phyloP scores from a whole-genome alignment of 2,113 vertebrate genomes.

The Athene cunicularia region DNA sequence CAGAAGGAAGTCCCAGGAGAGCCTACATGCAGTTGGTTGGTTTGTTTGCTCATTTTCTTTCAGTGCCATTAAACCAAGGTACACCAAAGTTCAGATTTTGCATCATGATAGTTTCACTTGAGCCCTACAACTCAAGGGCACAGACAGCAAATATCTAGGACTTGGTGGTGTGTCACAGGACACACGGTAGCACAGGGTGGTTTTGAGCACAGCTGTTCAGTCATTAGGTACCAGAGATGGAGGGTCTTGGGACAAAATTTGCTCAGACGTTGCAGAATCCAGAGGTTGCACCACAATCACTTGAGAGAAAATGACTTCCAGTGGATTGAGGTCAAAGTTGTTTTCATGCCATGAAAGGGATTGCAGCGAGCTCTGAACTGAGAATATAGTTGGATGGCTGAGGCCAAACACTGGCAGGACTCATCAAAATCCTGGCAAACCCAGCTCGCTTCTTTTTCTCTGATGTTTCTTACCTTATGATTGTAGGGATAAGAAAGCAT shows the following conservation, averaged over 20 bases:
- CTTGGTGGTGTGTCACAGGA: background rate
- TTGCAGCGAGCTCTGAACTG: background rate
- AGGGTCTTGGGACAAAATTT: background rate
- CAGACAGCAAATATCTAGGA: background rate
- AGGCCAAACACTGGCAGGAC: background rate
- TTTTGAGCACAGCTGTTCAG: background rate
- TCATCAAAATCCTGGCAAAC: background rate
- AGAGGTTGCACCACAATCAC: background rate
- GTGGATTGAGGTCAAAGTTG: background rate
- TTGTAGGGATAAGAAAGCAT: background rate
- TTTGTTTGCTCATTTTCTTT: background rate
- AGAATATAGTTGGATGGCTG: background rate
- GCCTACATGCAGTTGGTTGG: rapidly evolving
- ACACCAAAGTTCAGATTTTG: background rate
- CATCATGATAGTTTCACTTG: background rate
- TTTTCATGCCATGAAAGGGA: background rate
- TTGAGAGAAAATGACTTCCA: background rate
- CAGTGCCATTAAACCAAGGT: background rate
- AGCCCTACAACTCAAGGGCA: background rate
- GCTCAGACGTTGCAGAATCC: background rate
- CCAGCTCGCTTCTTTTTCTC: background rate
- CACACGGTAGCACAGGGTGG: background rate
- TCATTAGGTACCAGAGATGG: background rate
- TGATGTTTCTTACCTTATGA: background rate
- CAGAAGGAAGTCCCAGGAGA: background rate